Base-by-base conservation (phyloP, 2,113 vertebrate species). In the Rhagologus leucostigma region DNA sequence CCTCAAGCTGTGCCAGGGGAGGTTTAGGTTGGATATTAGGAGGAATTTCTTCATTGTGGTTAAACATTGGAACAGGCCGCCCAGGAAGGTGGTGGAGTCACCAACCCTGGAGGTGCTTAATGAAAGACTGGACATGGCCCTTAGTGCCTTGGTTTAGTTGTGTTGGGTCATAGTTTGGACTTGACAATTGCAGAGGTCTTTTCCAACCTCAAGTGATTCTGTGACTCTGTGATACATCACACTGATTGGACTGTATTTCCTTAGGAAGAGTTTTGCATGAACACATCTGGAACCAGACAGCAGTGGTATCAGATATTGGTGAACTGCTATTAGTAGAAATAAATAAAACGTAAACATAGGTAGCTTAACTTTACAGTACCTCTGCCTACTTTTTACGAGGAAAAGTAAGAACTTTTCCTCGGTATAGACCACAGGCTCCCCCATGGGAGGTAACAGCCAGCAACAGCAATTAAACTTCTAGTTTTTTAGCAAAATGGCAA, bases 201-300 rank as follows among this genome's bases (percentile, higher is more conserved):
- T 68, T 52, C 37, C 37, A 52, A 33, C 11, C 37, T 4, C n/a
- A 9, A 35, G 17, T 22, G 53, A 32, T 76, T 67, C 62, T 32
- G 13, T 57, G 52, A 26, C 11, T 59, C 20, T 41, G 32, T 68
- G 37, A 37, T 2, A 6, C 32, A 55, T 17, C 22, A 5, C 1
- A 5, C 30, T 7, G 2, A 1, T 9, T 10, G 0, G 17, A 53
- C 4, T 0, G 0, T 19, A 14, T 27, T 42, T 91, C 47, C 60
- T 63, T 18, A 30, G 68, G 35, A 84, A 33, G 6, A 47, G 16
- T 46, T 91, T 33, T 80, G 44, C 53, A 63, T 0, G 1, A 87
- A 55, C 0, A 1, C 11, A n/a, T 46, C 27, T 89, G 19, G 30
- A 85, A 88, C 13, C 35, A 24, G 33, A 50, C 26, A 63, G 33